phyloP scores from a whole-genome alignment of 2,888 invertebrate species.

The Orchesella flavescens region DNA sequence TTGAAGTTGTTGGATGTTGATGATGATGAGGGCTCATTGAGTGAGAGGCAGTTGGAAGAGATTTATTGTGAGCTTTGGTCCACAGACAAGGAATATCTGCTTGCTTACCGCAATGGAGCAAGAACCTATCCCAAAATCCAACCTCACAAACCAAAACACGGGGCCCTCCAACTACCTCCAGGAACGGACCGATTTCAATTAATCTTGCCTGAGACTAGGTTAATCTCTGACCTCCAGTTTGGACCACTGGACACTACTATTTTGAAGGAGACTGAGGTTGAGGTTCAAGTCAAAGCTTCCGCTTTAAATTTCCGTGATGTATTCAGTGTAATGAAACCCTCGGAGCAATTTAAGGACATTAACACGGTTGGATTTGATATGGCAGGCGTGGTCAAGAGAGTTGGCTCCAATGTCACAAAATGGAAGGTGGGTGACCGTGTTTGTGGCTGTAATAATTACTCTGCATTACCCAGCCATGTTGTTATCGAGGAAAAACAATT shows the following conservation, averaged over 20 bases:
- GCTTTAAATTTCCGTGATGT: slow-evolving; percentile 37
- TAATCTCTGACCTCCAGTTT: slow-evolving; percentile 23
- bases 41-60: not conserved
- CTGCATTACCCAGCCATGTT: slow-evolving; percentile 14
- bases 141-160: slow-evolving; percentile 1
- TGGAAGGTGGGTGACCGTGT: slow-evolving; percentile 44
- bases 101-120: not conserved
- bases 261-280: slow-evolving; percentile 11
- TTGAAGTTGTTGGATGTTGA: slow-evolving; percentile 1
- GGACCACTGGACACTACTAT: not conserved
- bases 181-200: slow-evolving; percentile 22
- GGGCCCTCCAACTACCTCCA: not conserved
- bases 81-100: slow-evolving; percentile 9
- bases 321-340: slow-evolving; percentile 28
- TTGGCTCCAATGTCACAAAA: slow-evolving; percentile 19
- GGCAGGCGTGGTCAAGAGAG: slow-evolving; percentile 21
- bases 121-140: slow-evolving; percentile 7
- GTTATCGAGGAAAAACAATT: not conserved
- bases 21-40: not conserved
- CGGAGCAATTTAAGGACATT: slow-evolving; percentile 13
- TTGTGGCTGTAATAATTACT: slow-evolving; percentile 4
- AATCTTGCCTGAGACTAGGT: slow-evolving; percentile 19
- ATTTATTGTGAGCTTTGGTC: slow-evolving; percentile 37
- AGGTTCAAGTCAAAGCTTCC: slow-evolving; percentile 27
- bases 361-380: slow-evolving; percentile 46